Evolutionary conservation across 2,888 invertebrate genomes (phyloP), one percentile per base, ranked within the genome.

Genomic region (Automeris io): DNA sequence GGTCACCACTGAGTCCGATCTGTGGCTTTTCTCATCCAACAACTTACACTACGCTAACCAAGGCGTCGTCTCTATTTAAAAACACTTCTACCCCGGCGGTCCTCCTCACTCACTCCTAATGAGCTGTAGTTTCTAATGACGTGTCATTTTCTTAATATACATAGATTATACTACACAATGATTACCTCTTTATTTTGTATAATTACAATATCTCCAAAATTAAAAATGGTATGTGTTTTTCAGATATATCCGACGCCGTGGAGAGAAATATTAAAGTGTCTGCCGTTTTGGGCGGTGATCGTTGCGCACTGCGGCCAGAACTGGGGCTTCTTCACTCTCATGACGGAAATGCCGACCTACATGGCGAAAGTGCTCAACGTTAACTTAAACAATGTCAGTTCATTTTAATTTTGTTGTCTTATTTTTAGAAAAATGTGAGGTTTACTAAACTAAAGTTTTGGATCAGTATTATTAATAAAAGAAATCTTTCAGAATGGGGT

Each of bases 271-370:
- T 62, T 88, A 2, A 89, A 87, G 0, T 91, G 91, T 0, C 38
- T 80, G 9, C 89, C 91, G 1, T 82, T 91, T 53, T 76, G 88
- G 59, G 77, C 88, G 0, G 46, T 90, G 4, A 45, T 58, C 7
- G 66, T 90, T 0, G 88, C 35, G 0, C 91, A 91, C 50, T 83
- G 88, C 40, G 89, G 90, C 2, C 89, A 90, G 47, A 90, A 89
- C 40, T 92, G 91, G 90, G 91, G 91, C 1, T 91, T 89, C 62
- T 91, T 90, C 76, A 91, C 89, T 1, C 65, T 92, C 5, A 66
- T 91, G 9, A 90, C 91, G 0, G 88, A 91, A 62, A 89, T 91
- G 44, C 91, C 92, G 0, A 87, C 83, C 1, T 92, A 91, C 57
- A 86, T 92, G 75, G 83, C 77, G 25, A 67, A 69, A n/a, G 87